Percentiles rank a stretch among this genome's conserved stretches.
These are phyloP conservation scores for Neoniphon sammara DNA, from an alignment of 2,797 vertebrate genomes.

Conservation along the genomic window DNA sequence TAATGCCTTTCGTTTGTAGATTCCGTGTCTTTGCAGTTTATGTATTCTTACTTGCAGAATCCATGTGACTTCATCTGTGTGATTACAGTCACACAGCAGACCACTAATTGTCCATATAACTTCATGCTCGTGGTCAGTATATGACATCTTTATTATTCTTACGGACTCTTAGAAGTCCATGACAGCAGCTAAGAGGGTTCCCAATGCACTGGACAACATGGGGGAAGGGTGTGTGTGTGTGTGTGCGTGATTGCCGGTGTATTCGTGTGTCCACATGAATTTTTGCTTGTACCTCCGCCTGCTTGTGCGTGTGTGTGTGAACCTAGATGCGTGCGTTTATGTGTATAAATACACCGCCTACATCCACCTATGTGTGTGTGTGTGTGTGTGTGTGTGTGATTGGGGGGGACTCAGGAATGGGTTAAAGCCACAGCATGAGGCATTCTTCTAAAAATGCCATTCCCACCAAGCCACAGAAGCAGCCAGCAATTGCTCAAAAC, in stretches of 20 bases:
- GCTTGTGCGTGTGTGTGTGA: too few relatives aligned
- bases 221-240: constrained; percentile 16
- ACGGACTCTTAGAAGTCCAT: constrained; percentile 1
- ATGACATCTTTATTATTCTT: constrained; percentile 43
- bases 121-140: constrained; percentile 26
- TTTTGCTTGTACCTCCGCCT: background rate
- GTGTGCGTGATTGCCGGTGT: constrained; percentile 15
- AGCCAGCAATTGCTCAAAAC: constrained; percentile 87
- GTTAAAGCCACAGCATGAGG: constrained; percentile 82
- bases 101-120: constrained; percentile 17
- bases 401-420: constrained; percentile 77
- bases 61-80: constrained; percentile 16
- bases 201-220: background rate
- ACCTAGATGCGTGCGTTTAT: constrained; percentile 33
- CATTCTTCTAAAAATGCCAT: constrained; percentile 87
- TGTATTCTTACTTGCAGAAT: background rate
- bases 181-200: constrained; percentile 9
- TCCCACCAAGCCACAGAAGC: constrained; percentile 84
- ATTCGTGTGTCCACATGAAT: too few relatives aligned
- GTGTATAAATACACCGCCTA: constrained; percentile 31
- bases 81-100: constrained; percentile 10
- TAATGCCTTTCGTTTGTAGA: background rate
- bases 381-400: constrained; percentile 46
- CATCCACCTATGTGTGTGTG: constrained; percentile 55
- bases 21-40: background rate